Percentiles rank a stretch among this genome's conserved stretches.
phyloP scores from a whole-genome alignment of 2,888 invertebrate species.

The Dione juno region DNA sequence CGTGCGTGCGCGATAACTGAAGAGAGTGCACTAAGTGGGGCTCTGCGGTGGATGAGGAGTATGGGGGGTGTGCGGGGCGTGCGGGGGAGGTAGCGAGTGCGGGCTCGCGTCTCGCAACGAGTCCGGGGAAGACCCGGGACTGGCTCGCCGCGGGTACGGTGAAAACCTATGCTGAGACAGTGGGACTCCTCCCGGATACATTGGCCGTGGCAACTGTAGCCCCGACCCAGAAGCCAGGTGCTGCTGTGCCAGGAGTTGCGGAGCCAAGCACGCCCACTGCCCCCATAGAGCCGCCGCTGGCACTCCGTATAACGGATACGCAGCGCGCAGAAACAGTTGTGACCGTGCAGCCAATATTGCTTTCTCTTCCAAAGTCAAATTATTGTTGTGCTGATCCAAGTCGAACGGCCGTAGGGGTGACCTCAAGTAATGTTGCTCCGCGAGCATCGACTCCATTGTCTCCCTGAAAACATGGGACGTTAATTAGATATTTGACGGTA shows the following conservation, averaged over 20 bases:
- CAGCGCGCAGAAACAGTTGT: slow-evolving; percentile 88
- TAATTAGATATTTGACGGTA: slow-evolving; percentile 45
- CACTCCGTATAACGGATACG: slow-evolving; percentile 84
- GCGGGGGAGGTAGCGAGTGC: slow-evolving; percentile 68
- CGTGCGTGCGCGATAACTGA: slow-evolving; percentile 18
- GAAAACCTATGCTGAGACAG: slow-evolving; percentile 85
- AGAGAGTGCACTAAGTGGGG: slow-evolving; percentile 64
- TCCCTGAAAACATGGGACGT: slow-evolving; percentile 85
- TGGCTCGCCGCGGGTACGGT: slow-evolving; percentile 81
- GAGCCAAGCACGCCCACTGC: slow-evolving; percentile 88
- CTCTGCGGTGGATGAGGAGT: slow-evolving; percentile 74
- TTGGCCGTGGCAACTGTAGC: slow-evolving; percentile 78
- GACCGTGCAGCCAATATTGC: slow-evolving; percentile 90
- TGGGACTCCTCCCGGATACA: slow-evolving; percentile 69
- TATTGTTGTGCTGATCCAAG: slow-evolving; percentile 88
- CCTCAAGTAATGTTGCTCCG: slow-evolving; percentile 92
- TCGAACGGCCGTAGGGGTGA: slow-evolving; percentile 90
- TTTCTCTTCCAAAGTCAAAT: slow-evolving; percentile 89
- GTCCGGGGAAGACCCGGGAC: slow-evolving; percentile 85
- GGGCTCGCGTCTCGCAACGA: slow-evolving; percentile 82
- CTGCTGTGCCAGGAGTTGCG: slow-evolving; percentile 86
- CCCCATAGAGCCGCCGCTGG: slow-evolving; percentile 86
- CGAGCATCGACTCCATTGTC: slow-evolving; percentile 94
- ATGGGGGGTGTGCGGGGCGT: slow-evolving; percentile 69
- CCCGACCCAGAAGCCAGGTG: slow-evolving; percentile 83